Evolutionary conservation across 2,888 invertebrate species (phyloP).

Genomic region (Ophioninae sp.): DNA sequence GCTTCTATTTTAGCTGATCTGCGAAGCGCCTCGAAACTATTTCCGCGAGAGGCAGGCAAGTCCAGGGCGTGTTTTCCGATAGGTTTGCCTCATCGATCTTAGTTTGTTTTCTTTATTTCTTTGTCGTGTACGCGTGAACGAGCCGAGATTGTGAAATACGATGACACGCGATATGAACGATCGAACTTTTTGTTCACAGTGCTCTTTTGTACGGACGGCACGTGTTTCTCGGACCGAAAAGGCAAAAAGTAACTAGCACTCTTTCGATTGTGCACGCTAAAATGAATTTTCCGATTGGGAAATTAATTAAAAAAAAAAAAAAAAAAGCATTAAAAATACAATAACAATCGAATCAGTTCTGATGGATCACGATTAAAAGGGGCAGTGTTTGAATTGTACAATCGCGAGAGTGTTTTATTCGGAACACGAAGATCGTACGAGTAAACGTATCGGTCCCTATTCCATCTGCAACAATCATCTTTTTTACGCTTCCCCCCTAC

Average conservation of each 20-base stretch:
- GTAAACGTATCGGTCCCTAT: slow-evolving; percentile 33
- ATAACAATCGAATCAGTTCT: slow-evolving; percentile 27
- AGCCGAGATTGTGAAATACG: slow-evolving; percentile 9
- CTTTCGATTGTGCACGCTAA: slow-evolving; percentile 13
- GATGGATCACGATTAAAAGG: slow-evolving; percentile 31
- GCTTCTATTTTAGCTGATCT: slow-evolving; percentile 4
- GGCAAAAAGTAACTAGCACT: slow-evolving; percentile 8
- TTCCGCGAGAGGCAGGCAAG: not conserved
- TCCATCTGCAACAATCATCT: slow-evolving; percentile 8
- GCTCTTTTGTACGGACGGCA: slow-evolving; percentile 31
- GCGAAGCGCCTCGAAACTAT: not conserved
- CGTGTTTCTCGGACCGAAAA: slow-evolving; percentile 33
- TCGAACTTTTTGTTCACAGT: slow-evolving; percentile 13
- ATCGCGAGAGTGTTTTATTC: slow-evolving; percentile 34
- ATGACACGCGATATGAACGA: slow-evolving; percentile 5
- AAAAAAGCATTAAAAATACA: slow-evolving; percentile 13
- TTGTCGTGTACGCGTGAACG: not conserved
- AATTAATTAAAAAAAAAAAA: slow-evolving; percentile 15
- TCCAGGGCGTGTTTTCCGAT: slow-evolving; percentile 17
- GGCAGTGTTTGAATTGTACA: slow-evolving; percentile 48
- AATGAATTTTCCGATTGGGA: not conserved
- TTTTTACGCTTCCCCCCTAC: not conserved
- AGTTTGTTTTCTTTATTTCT: not conserved
- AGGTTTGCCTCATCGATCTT: slow-evolving; percentile 32
- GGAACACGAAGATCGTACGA: slow-evolving; percentile 40